These are phyloP conservation scores for Vireo altiloquus DNA, from an alignment of 2,113 vertebrate species.

Conservation along the genomic window DNA sequence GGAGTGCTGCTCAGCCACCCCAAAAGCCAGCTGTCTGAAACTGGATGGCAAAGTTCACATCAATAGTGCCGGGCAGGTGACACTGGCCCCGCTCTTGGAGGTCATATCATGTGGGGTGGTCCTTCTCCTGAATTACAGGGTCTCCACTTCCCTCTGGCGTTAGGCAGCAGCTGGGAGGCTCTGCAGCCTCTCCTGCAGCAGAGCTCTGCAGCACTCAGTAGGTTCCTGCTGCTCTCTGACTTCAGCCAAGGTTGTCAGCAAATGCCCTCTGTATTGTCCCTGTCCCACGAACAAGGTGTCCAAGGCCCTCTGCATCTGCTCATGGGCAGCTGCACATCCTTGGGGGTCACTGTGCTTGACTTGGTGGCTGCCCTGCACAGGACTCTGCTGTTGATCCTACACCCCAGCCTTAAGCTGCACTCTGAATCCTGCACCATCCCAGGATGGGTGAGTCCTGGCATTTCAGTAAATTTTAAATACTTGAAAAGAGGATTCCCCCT, in stretches of 20 bases:
- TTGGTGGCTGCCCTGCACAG: not conserved
- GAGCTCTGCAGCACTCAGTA: rapidly evolving
- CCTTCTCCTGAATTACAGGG: not conserved
- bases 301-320: not conserved
- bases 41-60: slow-evolving; percentile 74
- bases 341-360: not conserved
- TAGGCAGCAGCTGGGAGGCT: not conserved
- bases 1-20: slow-evolving; percentile 76
- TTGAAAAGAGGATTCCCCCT: not conserved
- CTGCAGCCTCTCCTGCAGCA: not conserved
- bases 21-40: slow-evolving; percentile 71
- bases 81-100: not conserved
- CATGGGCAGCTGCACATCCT: not conserved
- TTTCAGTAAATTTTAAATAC: not conserved
- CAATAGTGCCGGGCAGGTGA: slow-evolving; percentile 14
- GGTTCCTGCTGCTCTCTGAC: not conserved
- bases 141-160: not conserved
- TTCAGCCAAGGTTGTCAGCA: not conserved
- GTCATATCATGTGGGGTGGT: not conserved
- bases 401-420: not conserved
- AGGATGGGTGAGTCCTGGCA: rapidly evolving
- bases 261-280: rapidly evolving
- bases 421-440: not conserved
- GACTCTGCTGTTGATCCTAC: not conserved
- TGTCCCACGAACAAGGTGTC: not conserved